These are phyloP conservation scores for Drosophila peninsularis DNA, from an alignment of 2,888 invertebrate species.

Conservation along the genomic window DNA sequence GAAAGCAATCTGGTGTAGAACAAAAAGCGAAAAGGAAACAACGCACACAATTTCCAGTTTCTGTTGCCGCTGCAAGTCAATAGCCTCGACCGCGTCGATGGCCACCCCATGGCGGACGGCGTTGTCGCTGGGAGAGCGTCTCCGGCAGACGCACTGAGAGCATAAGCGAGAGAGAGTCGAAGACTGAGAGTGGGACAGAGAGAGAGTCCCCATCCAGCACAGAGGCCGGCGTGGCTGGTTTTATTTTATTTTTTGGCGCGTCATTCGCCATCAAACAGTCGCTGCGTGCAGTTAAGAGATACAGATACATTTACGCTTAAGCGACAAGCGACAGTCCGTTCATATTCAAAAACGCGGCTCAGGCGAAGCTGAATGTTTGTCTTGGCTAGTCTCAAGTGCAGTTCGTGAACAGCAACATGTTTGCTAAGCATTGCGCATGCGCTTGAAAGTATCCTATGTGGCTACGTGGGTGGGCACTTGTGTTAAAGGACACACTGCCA, in stretches of 20 bases:
- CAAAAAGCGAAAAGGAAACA: slow-evolving; percentile 35
- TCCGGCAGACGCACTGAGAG: slow-evolving; percentile 37
- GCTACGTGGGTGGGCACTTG: slow-evolving; percentile 66
- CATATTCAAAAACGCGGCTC: neutral
- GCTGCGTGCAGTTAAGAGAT: slow-evolving; percentile 64
- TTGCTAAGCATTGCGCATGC: slow-evolving; percentile 64
- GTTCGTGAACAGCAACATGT: slow-evolving; percentile 65
- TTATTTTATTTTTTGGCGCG: slow-evolving; percentile 78
- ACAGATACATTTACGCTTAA: slow-evolving; percentile 26
- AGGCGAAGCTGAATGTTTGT: slow-evolving; percentile 16
- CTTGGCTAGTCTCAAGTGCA: slow-evolving; percentile 38
- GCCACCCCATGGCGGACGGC: slow-evolving; percentile 52
- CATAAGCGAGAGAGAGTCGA: slow-evolving; percentile 4
- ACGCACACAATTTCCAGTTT: slow-evolving; percentile 72
- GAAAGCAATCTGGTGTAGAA: slow-evolving; percentile 49
- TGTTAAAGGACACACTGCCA: slow-evolving; percentile 64
- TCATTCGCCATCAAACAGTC: slow-evolving; percentile 72
- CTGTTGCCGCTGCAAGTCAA: slow-evolving; percentile 61
- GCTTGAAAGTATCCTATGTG: slow-evolving; percentile 55
- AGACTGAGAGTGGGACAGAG: slow-evolving; percentile 12
- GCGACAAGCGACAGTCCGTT: slow-evolving; percentile 15
- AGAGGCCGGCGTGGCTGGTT: slow-evolving; percentile 65
- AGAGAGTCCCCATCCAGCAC: slow-evolving; percentile 47
- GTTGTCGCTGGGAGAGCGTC: slow-evolving; percentile 37
- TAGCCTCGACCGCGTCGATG: slow-evolving; percentile 62